phyloP scores from a whole-genome alignment of 2,888 invertebrate genomes.

The Eueremaeus valkanovi region DNA sequence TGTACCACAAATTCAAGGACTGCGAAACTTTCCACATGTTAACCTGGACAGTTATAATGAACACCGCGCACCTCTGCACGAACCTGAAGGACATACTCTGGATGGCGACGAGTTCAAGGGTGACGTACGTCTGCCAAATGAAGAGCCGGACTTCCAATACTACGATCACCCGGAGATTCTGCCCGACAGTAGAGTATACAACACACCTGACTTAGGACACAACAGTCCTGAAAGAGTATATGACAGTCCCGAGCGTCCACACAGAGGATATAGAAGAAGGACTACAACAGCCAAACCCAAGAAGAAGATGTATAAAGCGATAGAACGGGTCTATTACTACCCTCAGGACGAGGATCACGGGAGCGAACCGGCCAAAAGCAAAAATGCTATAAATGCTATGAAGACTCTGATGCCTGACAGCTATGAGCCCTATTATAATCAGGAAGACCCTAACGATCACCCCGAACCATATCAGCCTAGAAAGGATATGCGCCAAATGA shows the following conservation, averaged over 20 bases:
- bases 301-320: conserved; percentile 21
- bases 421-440: not conserved
- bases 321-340: conserved; percentile 21
- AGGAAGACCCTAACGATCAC: not conserved
- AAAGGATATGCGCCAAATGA: conserved; percentile 1
- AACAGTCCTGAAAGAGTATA: no score
- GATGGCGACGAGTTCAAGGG: no score
- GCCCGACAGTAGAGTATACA: no score
- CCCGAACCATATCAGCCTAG: no score
- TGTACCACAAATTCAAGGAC: not conserved
- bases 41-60: no score
- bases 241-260: not conserved
- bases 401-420: not conserved
- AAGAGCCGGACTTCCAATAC: no score
- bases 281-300: not conserved
- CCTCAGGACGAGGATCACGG: not conserved
- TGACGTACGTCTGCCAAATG: no score
- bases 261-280: no score
- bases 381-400: not conserved
- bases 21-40: not conserved
- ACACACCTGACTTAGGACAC: no score
- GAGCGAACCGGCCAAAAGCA: not conserved
- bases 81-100: no score
- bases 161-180: no score
- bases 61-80: no score